phyloP scores from a whole-genome alignment of 37 sponge, comb jelly and placozoan genomes.

The Cliona cf. orientalis region DNA sequence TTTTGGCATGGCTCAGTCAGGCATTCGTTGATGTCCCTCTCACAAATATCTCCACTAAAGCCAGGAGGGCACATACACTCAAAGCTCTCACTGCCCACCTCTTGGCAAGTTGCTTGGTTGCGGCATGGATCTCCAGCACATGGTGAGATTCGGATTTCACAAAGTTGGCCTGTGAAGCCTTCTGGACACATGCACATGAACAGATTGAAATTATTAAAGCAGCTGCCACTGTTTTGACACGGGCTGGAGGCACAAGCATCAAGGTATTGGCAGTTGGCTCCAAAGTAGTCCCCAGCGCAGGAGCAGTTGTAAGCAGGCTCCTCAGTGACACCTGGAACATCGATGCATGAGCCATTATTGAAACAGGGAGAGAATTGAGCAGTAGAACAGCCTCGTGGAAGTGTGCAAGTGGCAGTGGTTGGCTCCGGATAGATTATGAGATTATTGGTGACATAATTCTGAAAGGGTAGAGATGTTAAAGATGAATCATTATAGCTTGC shows the following conservation, averaged over 20 bases:
- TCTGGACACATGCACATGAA: conserved; percentile 32
- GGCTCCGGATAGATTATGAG: conserved; percentile 27
- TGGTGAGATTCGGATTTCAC: conserved; percentile 29
- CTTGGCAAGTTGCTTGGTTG: conserved; percentile 26
- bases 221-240: conserved; percentile 36
- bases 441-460: background rate
- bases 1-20: conserved; percentile 19
- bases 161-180: conserved; percentile 16
- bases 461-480: background rate
- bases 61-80: conserved; percentile 33
- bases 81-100: background rate
- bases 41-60: conserved; percentile 20
- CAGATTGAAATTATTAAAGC: conserved; percentile 7
- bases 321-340: background rate
- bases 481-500: background rate
- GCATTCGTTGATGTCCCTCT: conserved; percentile 27
- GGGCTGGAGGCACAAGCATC: conserved; percentile 22
- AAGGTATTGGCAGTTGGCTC: conserved; percentile 49
- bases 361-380: conserved; percentile 40
- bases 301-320: conserved; percentile 24
- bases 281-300: conserved; percentile 36
- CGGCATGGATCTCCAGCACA: conserved; percentile 22
- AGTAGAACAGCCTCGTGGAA: background rate
- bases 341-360: conserved; percentile 48
- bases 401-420: background rate